phyloP scores from a whole-genome alignment of 2,113 vertebrate species.

The Acanthisitta chloris region DNA sequence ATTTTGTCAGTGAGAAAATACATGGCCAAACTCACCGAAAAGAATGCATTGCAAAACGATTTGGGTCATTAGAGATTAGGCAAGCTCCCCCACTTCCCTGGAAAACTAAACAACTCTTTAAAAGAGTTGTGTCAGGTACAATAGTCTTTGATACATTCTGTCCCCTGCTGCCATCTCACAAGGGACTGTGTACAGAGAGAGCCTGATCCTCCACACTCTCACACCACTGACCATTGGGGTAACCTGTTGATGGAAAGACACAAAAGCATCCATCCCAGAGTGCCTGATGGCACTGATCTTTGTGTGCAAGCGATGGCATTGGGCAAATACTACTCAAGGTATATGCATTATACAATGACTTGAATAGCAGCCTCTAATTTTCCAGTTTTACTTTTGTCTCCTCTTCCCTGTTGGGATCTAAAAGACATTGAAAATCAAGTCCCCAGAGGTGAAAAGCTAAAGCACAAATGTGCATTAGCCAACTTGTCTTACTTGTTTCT shows the following conservation, averaged over 20 bases:
- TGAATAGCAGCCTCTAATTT: neutral
- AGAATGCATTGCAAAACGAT: neutral
- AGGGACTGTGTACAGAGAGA: neutral
- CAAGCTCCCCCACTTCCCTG: constrained; percentile 9
- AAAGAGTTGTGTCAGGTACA: neutral
- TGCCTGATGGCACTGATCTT: neutral
- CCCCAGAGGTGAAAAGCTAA: neutral
- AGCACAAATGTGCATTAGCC: neutral
- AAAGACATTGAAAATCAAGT: neutral
- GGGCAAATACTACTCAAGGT: neutral
- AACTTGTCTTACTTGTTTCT: neutral
- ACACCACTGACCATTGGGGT: neutral
- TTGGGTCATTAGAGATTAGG: constrained; percentile 28
- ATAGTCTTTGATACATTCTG: neutral
- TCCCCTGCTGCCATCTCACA: neutral
- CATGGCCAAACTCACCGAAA: constrained; percentile 11
- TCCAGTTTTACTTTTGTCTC: neutral
- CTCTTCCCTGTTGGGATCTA: neutral
- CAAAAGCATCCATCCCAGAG: fast-evolving
- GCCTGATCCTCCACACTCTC: neutral
- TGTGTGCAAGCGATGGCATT: neutral
- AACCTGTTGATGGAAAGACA: neutral
- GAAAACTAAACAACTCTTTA: neutral
- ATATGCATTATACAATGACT: fast-evolving
- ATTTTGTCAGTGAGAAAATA: constrained; percentile 6